A percentile compares a stretch with the other conserved stretches of the same genome.
Conservation (phyloP, 1,140 invertebrate genomes). For the Neuroterus valhalla region DNA sequence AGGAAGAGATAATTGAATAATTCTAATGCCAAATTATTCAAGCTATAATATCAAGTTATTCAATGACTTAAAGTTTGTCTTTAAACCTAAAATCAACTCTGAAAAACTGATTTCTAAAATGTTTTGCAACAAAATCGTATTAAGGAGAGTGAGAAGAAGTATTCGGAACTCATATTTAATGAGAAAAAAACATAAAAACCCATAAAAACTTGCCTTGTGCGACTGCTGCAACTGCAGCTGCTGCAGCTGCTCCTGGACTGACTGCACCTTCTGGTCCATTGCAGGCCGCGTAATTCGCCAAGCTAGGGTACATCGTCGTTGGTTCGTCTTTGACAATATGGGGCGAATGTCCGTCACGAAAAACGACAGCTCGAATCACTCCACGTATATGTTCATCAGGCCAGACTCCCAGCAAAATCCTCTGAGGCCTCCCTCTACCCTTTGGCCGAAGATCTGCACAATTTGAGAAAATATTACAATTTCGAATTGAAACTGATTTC, state of each 20-base stretch:
- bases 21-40: too few relatives aligned
- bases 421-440: conserved; percentile 90
- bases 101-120: too few relatives aligned
- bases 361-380: conserved; percentile 92
- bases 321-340: conserved; percentile 86
- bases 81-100: too few relatives aligned
- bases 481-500: too few relatives aligned
- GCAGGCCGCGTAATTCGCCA: conserved; percentile 77
- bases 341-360: conserved; percentile 83
- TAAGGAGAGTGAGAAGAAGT: not conserved
- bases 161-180: conserved; percentile 19
- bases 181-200: conserved; percentile 1
- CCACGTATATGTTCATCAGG: conserved; percentile 93
- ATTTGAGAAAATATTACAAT: conserved; percentile 29
- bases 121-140: too few relatives aligned
- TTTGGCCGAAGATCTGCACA: conserved; percentile 88
- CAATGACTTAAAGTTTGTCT: too few relatives aligned
- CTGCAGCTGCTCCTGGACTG: conserved; percentile 79
- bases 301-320: conserved; percentile 73
- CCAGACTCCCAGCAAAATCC: conserved; percentile 92
- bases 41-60: too few relatives aligned
- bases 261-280: conserved; percentile 79
- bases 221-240: conserved; percentile 83
- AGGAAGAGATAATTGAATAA: too few relatives aligned
- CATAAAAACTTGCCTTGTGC: conserved; percentile 76